A percentile compares a stretch with the other conserved stretches of the same genome.
These are phyloP conservation scores for Andrena haemorrhoa DNA, from an alignment of 2,888 invertebrate species.

Conservation along the genomic window DNA sequence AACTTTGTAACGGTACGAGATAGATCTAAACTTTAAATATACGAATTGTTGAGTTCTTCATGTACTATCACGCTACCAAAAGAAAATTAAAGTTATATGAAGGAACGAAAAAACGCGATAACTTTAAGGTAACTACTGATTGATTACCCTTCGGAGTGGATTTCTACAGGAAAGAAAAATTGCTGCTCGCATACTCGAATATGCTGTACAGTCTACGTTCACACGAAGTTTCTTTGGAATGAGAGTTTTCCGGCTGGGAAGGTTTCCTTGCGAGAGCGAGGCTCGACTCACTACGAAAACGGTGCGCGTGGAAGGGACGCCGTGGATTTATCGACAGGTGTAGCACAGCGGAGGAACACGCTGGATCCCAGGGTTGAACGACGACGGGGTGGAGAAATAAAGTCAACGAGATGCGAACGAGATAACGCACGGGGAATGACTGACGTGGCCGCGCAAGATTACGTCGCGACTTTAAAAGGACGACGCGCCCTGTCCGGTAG, in stretches of 20 bases:
- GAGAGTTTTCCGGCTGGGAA: not conserved
- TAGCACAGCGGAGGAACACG: constrained; percentile 42
- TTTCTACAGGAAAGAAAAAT: too few relatives aligned
- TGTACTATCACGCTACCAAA: too few relatives aligned
- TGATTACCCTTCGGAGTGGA: too few relatives aligned
- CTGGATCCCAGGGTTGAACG: constrained; percentile 39
- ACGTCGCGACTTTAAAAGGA: constrained; percentile 61
- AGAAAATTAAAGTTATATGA: too few relatives aligned
- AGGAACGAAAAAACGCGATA: too few relatives aligned
- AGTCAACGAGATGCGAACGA: constrained; percentile 62
- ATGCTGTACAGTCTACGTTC: too few relatives aligned
- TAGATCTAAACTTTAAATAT: too few relatives aligned
- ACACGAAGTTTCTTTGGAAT: not conserved
- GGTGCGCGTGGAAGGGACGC: not conserved
- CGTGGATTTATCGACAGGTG: constrained; percentile 41
- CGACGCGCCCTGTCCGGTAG: constrained; percentile 69
- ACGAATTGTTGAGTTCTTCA: too few relatives aligned
- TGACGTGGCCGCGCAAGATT: constrained; percentile 61
- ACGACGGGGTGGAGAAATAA: constrained; percentile 47
- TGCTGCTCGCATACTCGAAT: too few relatives aligned
- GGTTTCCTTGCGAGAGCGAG: not conserved
- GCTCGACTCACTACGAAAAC: constrained; percentile 5
- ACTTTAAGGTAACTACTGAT: too few relatives aligned
- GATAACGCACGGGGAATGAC: constrained; percentile 69
- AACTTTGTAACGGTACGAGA: too few relatives aligned